Evolutionary conservation across 2,888 invertebrate species (phyloP), one percentile per base, ranked within the genome.

Genomic region (Eristalis tenax): DNA sequence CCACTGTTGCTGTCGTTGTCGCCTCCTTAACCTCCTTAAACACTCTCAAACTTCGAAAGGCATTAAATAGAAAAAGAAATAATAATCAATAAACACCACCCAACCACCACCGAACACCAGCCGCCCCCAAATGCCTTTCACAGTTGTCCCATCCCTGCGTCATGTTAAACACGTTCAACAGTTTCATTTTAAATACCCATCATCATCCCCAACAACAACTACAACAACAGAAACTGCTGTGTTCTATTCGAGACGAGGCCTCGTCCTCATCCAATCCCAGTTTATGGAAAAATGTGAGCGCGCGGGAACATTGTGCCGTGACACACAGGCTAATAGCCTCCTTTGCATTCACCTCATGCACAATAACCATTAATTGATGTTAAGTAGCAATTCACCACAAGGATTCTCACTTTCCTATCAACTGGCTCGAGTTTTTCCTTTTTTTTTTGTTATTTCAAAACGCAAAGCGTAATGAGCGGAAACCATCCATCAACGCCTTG

Each of bases 321-420:
- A 75, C 73, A 86, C 77, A 82, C 64, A 26, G 61, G 71, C 75
- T 83, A 79, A 87, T 71, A 71, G 83, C 61, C 75, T 63, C 50
- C 64, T 70, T 69, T 78, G 69, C 66, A 66, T 65, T 87, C 83
- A 83, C 75, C 83, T 83, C 79, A 76, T 76, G 78, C 63, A 75
- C 76, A 70, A 69, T 76, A 70, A 69, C 63, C 71, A 78, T 76
- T 83, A 87, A 87, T 87, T 87, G 83, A 79, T 83, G 87, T 79
- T 87, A 86, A 82, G 82, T 78, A 87, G 43, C 76, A 83, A 87
- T 83, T 83, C 87, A 78, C 74, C 86, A 78, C 65, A 83, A 59
- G 69, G 56, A 83, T 74, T 82, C 77, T 70, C 77, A 78, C 65
- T 78, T 82, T 65, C 74, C 83, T 73, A 86, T 86, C 78, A 70